Percentiles rank a stretch among this genome's conserved stretches.
Evolutionary conservation across 2,888 invertebrate genomes (phyloP).

Genomic region (Odiellus spinosus): DNA sequence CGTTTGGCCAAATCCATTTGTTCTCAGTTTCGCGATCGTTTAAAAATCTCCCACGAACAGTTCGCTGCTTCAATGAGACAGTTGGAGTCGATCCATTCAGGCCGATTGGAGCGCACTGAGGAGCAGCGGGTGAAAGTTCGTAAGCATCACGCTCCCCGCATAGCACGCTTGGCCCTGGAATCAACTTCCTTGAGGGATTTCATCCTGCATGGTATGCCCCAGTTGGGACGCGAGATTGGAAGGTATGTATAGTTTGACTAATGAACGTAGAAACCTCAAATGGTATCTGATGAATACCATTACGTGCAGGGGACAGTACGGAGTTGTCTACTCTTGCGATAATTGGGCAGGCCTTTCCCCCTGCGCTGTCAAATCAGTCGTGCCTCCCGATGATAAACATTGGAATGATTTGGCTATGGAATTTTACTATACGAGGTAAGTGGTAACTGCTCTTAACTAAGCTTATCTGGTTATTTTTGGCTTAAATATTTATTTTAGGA

Average conservation of each 20-base stretch:
- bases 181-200: conserved; percentile 66
- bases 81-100: conserved; percentile 48
- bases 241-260: no score
- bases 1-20: conserved; percentile 55
- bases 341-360: conserved; percentile 55
- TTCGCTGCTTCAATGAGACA: conserved; percentile 55
- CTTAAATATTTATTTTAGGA: no score
- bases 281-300: no score
- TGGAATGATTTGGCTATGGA: conserved; percentile 82
- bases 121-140: conserved; percentile 57
- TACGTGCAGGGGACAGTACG: conserved; percentile 71
- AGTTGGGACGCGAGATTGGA: conserved; percentile 37
- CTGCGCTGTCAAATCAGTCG: conserved; percentile 70
- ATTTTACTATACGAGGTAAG: conserved; percentile 67
- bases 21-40: conserved; percentile 54
- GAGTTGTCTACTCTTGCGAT: conserved; percentile 67
- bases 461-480: no score
- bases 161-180: conserved; percentile 64
- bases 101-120: conserved; percentile 58
- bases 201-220: conserved; percentile 47
- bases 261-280: no score
- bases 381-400: conserved; percentile 72
- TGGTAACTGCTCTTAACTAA: no score
- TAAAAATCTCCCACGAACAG: conserved; percentile 57
- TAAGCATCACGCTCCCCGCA: conserved; percentile 58